Base-by-base conservation (phyloP, 2,113 vertebrate genomes). In the Progne subis region DNA sequence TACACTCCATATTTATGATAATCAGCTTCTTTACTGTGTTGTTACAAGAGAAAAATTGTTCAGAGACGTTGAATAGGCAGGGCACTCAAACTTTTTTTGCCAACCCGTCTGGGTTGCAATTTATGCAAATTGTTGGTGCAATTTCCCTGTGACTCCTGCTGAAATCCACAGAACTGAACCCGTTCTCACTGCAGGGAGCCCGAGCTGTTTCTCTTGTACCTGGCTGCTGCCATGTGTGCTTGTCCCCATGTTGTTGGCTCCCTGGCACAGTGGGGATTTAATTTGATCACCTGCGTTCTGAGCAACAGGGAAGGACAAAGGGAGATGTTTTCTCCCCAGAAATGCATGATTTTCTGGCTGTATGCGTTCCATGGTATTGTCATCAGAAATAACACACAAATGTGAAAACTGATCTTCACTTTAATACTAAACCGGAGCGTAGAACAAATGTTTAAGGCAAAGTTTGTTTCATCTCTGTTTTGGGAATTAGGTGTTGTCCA, bases 1-100 rank as follows among this genome's bases (percentile, higher is more conserved):
- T 68, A 60, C 41, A 57, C 46, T 93, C 81, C 78, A 56, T 72
- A 91, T 92, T 96, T 92, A 82, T 83, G 85, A 93, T 95, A 56
- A 86, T 71, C 72, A 86, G 31, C 60, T 95, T 88, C 57, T 75
- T 78, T 63, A 68, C 63, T 0, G 0, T 90, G 81, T 69, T 72
- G 43, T 80, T 84, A 71, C 74, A 84, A 53, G 47, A 88, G 72
- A 46, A 90, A 57, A 88, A 77, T 10, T 37, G 43, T 82, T 94
- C 50, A 50, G 76, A 41, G 81, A 63, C 32, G 49, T 0, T 0
- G 37, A 84, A 24, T 18, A 70, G 20, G 78, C 37, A 63, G 94
- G 94, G 43, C 43, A 79, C 52, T 53, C 53, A 50, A 83, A 85
- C 76, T 79, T 78, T 26, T 72, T 55, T 82, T 93, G 78, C 79